These are phyloP conservation scores for Agonopterix subpropinquella DNA, from an alignment of 2,888 invertebrate species.

Conservation along the genomic window DNA sequence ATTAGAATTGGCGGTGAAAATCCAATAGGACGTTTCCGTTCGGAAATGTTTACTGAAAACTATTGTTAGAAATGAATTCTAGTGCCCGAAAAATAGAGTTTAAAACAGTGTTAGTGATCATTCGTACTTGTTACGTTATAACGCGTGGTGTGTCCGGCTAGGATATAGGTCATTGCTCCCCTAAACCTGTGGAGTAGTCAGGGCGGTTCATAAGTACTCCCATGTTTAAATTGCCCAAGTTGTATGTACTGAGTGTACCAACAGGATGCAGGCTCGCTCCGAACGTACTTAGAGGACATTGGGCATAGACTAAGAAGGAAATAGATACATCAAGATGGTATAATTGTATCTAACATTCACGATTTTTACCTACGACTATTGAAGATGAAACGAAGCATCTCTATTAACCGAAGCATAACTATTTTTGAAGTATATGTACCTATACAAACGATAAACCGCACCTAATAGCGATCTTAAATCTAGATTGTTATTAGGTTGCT, in stretches of 20 bases:
- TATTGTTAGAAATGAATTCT: constrained; percentile 66
- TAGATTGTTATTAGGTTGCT: too few species aligned
- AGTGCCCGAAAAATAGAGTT: constrained; percentile 65
- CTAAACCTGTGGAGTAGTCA: constrained; percentile 71
- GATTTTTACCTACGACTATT: too few species aligned
- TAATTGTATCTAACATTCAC: too few species aligned
- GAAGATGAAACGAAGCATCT: too few species aligned
- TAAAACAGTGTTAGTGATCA: constrained; percentile 44
- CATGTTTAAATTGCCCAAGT: constrained; percentile 72
- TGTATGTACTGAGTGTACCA: constrained; percentile 61
- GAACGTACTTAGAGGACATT: neutral
- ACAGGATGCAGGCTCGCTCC: constrained; percentile 51
- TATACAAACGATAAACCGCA: too few species aligned
- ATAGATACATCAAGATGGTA: too few species aligned
- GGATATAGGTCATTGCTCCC: constrained; percentile 76
- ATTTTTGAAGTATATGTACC: too few species aligned
- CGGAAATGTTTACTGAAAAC: constrained; percentile 36
- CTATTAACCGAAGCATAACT: too few species aligned
- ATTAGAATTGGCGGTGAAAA: constrained; percentile 47
- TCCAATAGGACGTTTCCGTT: constrained; percentile 47
- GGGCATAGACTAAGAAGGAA: too few species aligned
- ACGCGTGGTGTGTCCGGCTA: constrained; percentile 44
- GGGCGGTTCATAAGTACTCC: constrained; percentile 69
- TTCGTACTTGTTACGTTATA: constrained; percentile 51
- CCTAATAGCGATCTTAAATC: too few species aligned